Conservation (phyloP, 2,113 vertebrate genomes). For the Candoia aspera region DNA sequence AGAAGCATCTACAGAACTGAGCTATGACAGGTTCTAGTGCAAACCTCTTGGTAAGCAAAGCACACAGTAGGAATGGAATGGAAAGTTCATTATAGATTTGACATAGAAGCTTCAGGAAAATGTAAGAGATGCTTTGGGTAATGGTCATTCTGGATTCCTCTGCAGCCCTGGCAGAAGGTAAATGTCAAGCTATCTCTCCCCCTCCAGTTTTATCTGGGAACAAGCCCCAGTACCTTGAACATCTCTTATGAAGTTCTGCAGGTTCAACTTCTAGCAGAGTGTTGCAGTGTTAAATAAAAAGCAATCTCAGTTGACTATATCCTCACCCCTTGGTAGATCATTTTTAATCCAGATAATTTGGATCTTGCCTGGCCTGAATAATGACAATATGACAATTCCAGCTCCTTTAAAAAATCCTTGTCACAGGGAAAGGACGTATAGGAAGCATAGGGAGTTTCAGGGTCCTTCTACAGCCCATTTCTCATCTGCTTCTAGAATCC, state of each 20-base stretch:
- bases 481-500: background rate
- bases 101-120: background rate
- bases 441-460: background rate
- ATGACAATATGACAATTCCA: background rate
- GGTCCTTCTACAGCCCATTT: background rate
- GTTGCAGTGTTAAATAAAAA: background rate
- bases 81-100: background rate
- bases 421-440: background rate
- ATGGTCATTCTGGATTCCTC: background rate
- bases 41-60: background rate
- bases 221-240: background rate
- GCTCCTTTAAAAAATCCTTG: conserved; percentile 21
- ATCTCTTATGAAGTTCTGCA: background rate
- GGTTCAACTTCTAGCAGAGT: background rate
- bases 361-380: background rate
- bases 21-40: background rate
- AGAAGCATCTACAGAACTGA: background rate
- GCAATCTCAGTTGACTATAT: background rate
- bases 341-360: background rate
- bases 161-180: background rate
- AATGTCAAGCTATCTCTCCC: background rate
- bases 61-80: too few species aligned
- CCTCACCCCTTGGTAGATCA: background rate
- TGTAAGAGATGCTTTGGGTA: background rate
- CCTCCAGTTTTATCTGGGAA: background rate